Percentiles rank a stretch among this genome's conserved stretches.
Evolutionary conservation across 2,888 invertebrate species (phyloP).

Genomic region (Cephus runcator): DNA sequence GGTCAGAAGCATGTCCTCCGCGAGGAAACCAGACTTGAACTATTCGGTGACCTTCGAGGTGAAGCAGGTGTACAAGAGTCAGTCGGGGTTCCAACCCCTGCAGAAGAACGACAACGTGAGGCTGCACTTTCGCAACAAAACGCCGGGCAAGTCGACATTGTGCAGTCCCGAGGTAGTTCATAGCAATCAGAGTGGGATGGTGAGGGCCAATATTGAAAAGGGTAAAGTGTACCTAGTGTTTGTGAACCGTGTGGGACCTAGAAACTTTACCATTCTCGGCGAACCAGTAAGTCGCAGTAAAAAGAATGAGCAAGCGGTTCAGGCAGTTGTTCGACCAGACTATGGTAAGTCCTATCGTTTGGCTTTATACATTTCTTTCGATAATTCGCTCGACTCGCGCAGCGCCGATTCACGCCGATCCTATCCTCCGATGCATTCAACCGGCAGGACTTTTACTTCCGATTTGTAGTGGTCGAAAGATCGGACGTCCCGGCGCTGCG

Average conservation of each 20-base stretch:
- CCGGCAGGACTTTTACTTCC: neutral
- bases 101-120: conserved; percentile 67
- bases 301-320: conserved; percentile 64
- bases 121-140: conserved; percentile 68
- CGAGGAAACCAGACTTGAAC: conserved; percentile 68
- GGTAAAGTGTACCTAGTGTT: conserved; percentile 72
- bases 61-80: conserved; percentile 72
- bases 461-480: too few species aligned
- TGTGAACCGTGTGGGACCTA: conserved; percentile 70
- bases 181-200: conserved; percentile 58
- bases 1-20: conserved; percentile 72
- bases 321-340: conserved; percentile 64
- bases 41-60: conserved; percentile 77
- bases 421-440: too few species aligned
- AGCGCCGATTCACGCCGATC: too few species aligned
- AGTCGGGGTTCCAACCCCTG: conserved; percentile 63
- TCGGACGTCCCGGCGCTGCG: too few species aligned
- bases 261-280: conserved; percentile 70
- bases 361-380: too few species aligned
- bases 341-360: conserved; percentile 53
- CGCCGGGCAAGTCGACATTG: conserved; percentile 58
- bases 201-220: conserved; percentile 69
- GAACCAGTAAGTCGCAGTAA: conserved; percentile 67
- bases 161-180: conserved; percentile 53
- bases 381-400: too few species aligned